Conservation (phyloP, 2,797 vertebrate genomes). For the Esox masquinongy region DNA sequence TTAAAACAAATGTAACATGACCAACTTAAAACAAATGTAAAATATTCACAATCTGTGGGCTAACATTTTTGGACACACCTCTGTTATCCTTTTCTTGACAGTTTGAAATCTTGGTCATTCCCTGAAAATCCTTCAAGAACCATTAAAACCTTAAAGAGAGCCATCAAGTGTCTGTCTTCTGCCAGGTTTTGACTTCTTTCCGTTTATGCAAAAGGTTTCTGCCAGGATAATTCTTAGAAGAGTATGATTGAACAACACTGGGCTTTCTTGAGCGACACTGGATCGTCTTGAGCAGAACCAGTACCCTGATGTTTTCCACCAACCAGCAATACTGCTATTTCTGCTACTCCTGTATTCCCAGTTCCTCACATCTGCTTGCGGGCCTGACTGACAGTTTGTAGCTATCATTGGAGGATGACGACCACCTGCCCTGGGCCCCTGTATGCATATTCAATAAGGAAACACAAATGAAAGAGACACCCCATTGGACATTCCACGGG, state of each 20-base stretch:
- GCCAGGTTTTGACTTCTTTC: not conserved
- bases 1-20: not conserved
- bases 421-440: constrained; percentile 16
- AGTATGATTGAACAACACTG: not conserved
- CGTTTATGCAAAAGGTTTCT: not conserved
- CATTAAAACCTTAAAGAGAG: not conserved
- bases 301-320: not conserved
- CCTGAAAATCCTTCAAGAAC: not conserved
- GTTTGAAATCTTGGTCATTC: too few relatives aligned
- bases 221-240: not conserved
- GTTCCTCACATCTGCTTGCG: constrained; percentile 18
- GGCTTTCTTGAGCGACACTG: not conserved
- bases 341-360: constrained; percentile 23
- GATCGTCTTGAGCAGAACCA: not conserved
- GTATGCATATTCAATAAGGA: constrained; percentile 28
- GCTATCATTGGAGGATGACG: not conserved
- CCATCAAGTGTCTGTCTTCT: not conserved
- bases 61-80: not conserved
- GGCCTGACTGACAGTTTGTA: not conserved
- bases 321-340: not conserved
- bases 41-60: not conserved
- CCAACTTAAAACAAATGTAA: not conserved
- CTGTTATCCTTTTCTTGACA: too few relatives aligned
- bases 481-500: constrained; percentile 4
- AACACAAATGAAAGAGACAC: constrained; percentile 16